Evolutionary conservation across 64 coral and sea anemone species (phyloP), one percentile per base, ranked within the genome.

Genomic region (Hydrozoanthus tunicans): DNA sequence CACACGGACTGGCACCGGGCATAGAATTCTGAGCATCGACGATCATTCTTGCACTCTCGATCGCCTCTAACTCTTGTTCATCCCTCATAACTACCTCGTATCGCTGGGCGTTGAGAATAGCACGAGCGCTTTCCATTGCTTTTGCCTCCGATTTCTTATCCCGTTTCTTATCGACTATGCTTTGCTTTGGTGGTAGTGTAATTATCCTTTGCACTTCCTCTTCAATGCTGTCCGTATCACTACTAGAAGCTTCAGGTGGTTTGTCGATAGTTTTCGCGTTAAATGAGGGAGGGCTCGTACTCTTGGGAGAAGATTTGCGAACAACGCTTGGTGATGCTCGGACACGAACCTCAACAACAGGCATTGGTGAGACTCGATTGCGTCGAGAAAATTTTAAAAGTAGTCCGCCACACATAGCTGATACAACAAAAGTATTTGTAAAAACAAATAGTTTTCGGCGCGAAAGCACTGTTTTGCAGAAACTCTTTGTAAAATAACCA

Each of bases 191-290:
- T 51, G 84, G 84, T 6, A 88, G 54, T 26, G 84, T 88, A 6
- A 88, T 74, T 74, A 88, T 88, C 74, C 84, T 74, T 12, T 75
- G 84, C 25, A 88, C 84, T 51, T 88, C 84, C 61, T 88, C 84
- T 70, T 75, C 84, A 7, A 88, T 74, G 68, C 68, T 88, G 53
- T 88, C 69, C 3, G 80, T 82, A 17, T 82, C 80, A 82, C 70
- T 88, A 17, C 12, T 11, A 27, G 84, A 74, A 74, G 23, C 74
- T 4, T 73, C 84, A 13, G 56, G 54, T 43, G 68, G 59, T 74
- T 74, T 88, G 12, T 74, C 58, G 8, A 59, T 26, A 26, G 68
- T 73, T 32, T 88, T 73, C 4, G n/a, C 20, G 15, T 72, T 55
- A 15, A 59, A 8, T 8, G n/a, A 58, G 0, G 12, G 12, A 17